These are phyloP conservation scores for Anas platyrhynchos DNA, from an alignment of 2,113 vertebrate species.

Conservation along the genomic window DNA sequence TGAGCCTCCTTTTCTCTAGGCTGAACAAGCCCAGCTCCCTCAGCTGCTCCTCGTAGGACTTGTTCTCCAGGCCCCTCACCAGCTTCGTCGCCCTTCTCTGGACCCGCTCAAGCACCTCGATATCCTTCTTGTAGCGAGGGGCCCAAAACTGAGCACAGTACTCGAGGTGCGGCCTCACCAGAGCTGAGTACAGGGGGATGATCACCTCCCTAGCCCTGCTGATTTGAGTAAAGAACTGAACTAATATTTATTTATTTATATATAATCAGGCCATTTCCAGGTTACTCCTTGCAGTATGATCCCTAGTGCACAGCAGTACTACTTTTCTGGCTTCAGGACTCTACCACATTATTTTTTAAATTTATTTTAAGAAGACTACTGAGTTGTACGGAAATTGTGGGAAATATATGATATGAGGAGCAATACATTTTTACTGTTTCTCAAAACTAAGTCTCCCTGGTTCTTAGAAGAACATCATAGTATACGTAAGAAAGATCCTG, in stretches of 20 bases:
- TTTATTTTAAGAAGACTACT: neutral
- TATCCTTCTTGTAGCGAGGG: too few relatives aligned
- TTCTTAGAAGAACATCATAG: neutral
- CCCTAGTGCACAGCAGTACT: neutral
- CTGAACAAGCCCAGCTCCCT: too few relatives aligned
- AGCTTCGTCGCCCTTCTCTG: too few relatives aligned
- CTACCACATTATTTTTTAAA: neutral
- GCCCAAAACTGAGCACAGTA: too few relatives aligned
- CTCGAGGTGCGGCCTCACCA: too few relatives aligned
- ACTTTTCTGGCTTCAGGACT: neutral
- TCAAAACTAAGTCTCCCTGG: neutral
- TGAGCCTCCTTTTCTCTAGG: too few relatives aligned
- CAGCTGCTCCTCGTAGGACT: too few relatives aligned
- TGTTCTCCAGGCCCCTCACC: too few relatives aligned
- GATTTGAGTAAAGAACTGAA: neutral
- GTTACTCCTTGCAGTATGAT: neutral
- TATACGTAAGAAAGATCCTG: neutral
- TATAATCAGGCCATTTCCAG: neutral
- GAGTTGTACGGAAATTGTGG: neutral
- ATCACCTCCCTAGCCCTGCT: too few relatives aligned
- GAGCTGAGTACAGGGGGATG: too few relatives aligned
- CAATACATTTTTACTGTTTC: neutral
- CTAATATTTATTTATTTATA: neutral
- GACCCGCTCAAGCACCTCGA: too few relatives aligned
- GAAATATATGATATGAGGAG: neutral